Evolutionary conservation across 2,888 invertebrate species (phyloP), one percentile per base, ranked within the genome.

Genomic region (Sphaeridia pumilis): DNA sequence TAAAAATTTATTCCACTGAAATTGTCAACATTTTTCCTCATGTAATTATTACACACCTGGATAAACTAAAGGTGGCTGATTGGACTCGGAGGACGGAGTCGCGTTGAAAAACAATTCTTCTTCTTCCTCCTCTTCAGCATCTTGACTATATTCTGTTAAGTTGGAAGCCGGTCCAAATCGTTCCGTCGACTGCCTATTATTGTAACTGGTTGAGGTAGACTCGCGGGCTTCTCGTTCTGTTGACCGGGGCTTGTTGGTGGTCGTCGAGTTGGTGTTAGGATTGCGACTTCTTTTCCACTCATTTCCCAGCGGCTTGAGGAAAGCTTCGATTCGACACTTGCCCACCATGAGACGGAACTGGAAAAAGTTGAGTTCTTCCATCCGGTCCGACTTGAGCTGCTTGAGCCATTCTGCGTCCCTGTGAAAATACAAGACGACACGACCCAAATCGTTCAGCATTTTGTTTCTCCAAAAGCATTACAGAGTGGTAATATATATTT

Each of bases 341-440:
- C 61, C 59, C 12, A 59, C n/a, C 28, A 63, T 52, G 5, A 63
- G 44, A 14, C 60, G 55, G 52, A 60, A 63, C 47, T 61, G 59
- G 26, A 63, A 52, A n/a, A 58, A 55, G 54, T 61, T 61, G 3
- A 63, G 38, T 10, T 43, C 41, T 3, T 49, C 58, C 41, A 63
- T 46, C 1, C 34, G 44, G 12, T 58, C 57, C 4, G 44, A 27
- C 35, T 58, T 47, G 4, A 56, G 58, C 44, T 56, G 52, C 7
- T 45, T 48, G 12, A 63, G 52, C 61, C 61, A 63, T 20, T 41
- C 26, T 2, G 63, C 63, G 28, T 60, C 58, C 14, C 63, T 63
- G 46, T 12, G 34, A 31, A 4, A 50, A 4, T 26, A 41, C 17
- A n/a, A n/a, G n/a, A n/a, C n/a, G n/a, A n/a, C n/a, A n/a, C n/a